Conservation (phyloP, 2,888 invertebrate genomes). For the Tenthredo distinguenda region DNA sequence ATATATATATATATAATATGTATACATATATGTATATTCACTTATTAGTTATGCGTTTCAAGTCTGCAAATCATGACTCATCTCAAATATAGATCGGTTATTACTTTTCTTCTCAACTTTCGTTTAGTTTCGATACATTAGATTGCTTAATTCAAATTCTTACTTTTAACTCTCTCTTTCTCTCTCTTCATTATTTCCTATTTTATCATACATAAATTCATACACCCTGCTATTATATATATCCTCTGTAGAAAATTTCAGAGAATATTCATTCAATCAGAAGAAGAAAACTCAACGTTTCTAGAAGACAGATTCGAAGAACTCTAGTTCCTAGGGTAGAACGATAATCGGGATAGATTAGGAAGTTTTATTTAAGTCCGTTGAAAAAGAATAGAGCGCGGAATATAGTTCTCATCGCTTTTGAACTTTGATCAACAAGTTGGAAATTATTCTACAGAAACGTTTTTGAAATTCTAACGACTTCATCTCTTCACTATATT, state of each 20-base stretch:
- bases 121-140: conserved; percentile 21
- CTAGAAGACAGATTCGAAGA: neutral
- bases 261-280: neutral
- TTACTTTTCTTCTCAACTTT: conserved; percentile 18
- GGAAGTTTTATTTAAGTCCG: too few relatives aligned
- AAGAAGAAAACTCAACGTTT: too few relatives aligned
- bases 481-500: neutral
- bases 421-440: neutral
- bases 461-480: neutral
- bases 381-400: too few relatives aligned
- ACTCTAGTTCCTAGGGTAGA: neutral
- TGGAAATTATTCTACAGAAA: neutral
- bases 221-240: neutral
- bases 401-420: neutral
- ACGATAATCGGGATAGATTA: too few relatives aligned
- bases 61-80: neutral
- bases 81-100: neutral
- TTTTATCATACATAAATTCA: conserved; percentile 21
- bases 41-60: neutral
- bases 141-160: conserved; percentile 18
- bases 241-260: neutral
- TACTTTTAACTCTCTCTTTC: neutral
- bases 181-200: neutral
- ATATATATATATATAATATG: neutral
- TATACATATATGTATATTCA: neutral